A percentile compares a stretch with the other conserved stretches of the same genome.
phyloP scores from a whole-genome alignment of 2,113 vertebrate genomes.

The Actenoides hombroni region DNA sequence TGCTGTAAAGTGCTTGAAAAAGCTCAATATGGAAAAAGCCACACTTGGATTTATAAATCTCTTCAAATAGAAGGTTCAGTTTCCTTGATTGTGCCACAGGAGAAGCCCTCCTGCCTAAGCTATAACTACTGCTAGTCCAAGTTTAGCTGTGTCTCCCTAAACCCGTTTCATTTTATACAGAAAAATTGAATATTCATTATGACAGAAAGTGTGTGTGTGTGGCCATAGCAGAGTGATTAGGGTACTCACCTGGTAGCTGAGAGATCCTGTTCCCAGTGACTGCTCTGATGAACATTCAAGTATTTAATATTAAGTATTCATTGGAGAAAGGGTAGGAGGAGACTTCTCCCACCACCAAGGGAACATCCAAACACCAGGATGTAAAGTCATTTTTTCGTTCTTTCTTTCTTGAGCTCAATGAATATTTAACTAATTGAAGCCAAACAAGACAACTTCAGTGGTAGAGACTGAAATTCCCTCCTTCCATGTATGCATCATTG shows the following conservation, averaged over 20 bases:
- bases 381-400: background rate
- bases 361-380: background rate
- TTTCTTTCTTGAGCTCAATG: constrained; percentile 7
- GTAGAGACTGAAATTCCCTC: constrained; percentile 12
- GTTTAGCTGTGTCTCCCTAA: background rate
- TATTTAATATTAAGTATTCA: constrained; percentile 43
- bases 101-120: background rate
- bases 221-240: background rate
- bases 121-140: background rate
- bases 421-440: constrained; percentile 41
- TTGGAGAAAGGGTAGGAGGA: constrained; percentile 21
- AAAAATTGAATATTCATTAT: constrained; percentile 23
- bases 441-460: background rate
- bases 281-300: constrained; percentile 47
- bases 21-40: background rate
- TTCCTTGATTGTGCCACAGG: background rate
- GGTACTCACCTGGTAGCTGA: constrained; percentile 37
- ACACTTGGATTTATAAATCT: background rate
- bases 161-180: constrained; percentile 4
- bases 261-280: constrained; percentile 13
- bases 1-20: background rate
- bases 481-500: background rate
- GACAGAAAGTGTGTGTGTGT: background rate
- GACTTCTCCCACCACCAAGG: constrained; percentile 22
- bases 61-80: background rate